Evolutionary conservation across 2,888 invertebrate species (phyloP), one percentile per base, ranked within the genome.

Genomic region (Agonopterix alstromeriana): DNA sequence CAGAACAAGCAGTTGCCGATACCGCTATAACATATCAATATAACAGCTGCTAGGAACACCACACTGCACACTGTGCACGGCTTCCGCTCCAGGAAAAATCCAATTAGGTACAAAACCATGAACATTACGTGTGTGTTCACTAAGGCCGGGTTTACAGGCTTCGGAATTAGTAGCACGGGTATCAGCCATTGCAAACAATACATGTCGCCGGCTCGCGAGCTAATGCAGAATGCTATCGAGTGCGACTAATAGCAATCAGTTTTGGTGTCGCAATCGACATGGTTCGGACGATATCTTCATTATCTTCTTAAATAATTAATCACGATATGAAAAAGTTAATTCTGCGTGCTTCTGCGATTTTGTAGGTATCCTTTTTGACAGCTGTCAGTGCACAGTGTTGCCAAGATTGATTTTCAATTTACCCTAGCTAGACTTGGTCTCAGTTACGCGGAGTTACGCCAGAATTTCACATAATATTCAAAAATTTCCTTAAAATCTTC

Each of bases 121-220:
- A 99, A 98, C 95, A 98, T 96, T 53, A 98, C 97, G 83, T 98
- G 97, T 48, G 98, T 98, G 79, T 98, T 96, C 64, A 98, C 92
- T 52, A 98, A 90, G 38, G 97, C 97, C 67, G 98, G 98, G 89
- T 99, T 98, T 56, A 98, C 93, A 49, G 99, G 98, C 85, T 98
- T 99, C 61, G 99, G 98, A 81, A 99, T 98, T 58, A 99, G 91
- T 57, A 99, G 91, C 65, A 99, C 98, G 51, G 98, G 98, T 68
- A 99, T 95, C 71, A 99, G 91, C 95, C 97, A 98, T 92, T 98
- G 98, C 70, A 98, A 92, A 90, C 98, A 98, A 91, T 98, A 98
- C 98, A 98, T 98, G 60, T 73, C 76, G 78, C 60, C 59, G 57
- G 60, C 51, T 35, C 53, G 11, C 55, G 52, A 52, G 53, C 54